Base-by-base conservation (phyloP, 1,140 invertebrate genomes). In the Lamellibrachia luymesi region DNA sequence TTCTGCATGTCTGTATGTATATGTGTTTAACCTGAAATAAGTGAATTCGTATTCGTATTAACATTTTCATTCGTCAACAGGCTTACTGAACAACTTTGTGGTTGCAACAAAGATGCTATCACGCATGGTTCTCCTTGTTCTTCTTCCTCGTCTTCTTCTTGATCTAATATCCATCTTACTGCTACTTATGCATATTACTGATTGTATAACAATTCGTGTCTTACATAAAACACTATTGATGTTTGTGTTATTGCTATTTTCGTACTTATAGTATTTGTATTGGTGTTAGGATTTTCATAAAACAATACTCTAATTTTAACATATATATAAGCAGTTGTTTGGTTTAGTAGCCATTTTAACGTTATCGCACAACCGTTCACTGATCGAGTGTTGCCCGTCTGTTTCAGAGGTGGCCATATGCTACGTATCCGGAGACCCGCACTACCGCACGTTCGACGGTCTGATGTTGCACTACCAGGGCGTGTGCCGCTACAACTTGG, bases 371-470 rank as follows among this genome's bases (percentile, higher is more conserved):
- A 80, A 80, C 13, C 64, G 17, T 80, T 22, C 25, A 80, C 25
- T 22, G 17, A 80, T 80, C 64, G 64, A 80, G 17, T 80, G 25
- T 80, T 80, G 7, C 25, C 13, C 13, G 13, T 80, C 64, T 80
- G 8, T 80, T 13, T 91, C 90, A 91, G 90, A 51, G 50, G 50
- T 91, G 49, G 10, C 38, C 10, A 91, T 91, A 17, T 91, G 90
- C 50, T 50, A 50, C 25, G 50, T 91, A 38, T 91, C 90, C 25
- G 92, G 92, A 92, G 92, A 92, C 51, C 92, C 92, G 8, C 92
- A 92, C 51, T 92, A 92, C 92, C 49, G 51, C 27, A 92, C 92
- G 10, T 51, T 92, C 92, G 92, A 92, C 52, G 92, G 92, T 50
- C 27, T 38, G 52, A 50, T 2, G 8, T 17, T 92, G 50, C 92